Evolutionary conservation across 2,888 invertebrate species (phyloP).

Genomic region (Heliconius aoede): DNA sequence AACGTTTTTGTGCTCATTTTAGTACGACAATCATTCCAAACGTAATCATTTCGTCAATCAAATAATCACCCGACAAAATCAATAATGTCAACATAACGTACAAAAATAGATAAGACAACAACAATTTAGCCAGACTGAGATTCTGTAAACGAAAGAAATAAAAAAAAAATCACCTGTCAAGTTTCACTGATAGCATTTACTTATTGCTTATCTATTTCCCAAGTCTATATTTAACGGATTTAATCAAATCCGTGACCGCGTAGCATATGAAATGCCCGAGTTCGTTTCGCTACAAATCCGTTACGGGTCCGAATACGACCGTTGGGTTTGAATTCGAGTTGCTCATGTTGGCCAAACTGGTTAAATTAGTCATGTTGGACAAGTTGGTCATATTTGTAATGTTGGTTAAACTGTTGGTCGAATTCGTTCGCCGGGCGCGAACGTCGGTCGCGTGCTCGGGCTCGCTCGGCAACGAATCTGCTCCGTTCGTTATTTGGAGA

Average conservation of each 20-base stretch:
- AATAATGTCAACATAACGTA: not conserved
- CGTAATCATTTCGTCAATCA: not conserved
- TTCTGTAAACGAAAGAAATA: conserved; percentile 11
- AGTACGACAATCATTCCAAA: not conserved
- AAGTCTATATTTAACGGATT: conserved; percentile 52
- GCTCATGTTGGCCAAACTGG: conserved; percentile 65
- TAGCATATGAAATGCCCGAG: conserved; percentile 57
- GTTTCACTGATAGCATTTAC: not conserved
- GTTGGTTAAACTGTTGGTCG: conserved; percentile 50
- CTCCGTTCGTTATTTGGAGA: conserved; percentile 69
- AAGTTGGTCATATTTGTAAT: conserved; percentile 50
- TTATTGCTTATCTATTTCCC: conserved; percentile 23
- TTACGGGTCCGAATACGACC: conserved; percentile 85
- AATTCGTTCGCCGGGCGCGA: conserved; percentile 54
- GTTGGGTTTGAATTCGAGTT: conserved; percentile 66
- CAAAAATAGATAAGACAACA: conserved; percentile 7
- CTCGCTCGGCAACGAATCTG: conserved; percentile 76
- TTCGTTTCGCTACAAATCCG: conserved; percentile 82
- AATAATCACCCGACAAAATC: not conserved
- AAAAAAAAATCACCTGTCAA: conserved; percentile 22
- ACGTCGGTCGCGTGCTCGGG: conserved; percentile 65
- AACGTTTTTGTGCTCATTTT: conserved; percentile 18
- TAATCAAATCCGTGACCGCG: conserved; percentile 65
- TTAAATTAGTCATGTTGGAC: conserved; percentile 59
- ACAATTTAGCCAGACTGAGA: conserved; percentile 27